phyloP scores from a whole-genome alignment of 2,113 vertebrate species.

The Lepus americanus region DNA sequence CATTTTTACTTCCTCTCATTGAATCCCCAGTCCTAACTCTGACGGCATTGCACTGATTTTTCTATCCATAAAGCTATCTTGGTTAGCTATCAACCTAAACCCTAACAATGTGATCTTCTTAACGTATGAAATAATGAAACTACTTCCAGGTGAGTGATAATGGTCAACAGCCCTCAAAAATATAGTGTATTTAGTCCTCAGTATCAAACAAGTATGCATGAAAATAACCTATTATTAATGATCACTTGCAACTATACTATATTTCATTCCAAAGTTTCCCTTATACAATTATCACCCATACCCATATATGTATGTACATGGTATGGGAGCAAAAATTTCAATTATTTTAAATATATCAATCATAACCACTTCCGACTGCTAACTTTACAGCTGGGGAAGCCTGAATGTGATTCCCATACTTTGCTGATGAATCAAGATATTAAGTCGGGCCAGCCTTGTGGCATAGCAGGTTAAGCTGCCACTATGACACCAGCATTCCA shows the following conservation, averaged over 20 bases:
- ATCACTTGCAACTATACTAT: background rate
- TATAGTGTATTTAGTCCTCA: background rate
- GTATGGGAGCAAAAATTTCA: background rate
- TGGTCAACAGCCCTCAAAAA: background rate
- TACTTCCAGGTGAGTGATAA: background rate
- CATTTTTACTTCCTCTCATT: background rate
- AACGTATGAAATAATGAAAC: background rate
- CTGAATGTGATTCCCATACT: background rate
- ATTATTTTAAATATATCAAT: background rate
- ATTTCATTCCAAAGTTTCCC: conserved; percentile 1
- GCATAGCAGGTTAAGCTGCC: too few relatives aligned
- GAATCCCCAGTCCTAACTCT: background rate
- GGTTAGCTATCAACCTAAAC: background rate
- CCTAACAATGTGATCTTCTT: background rate
- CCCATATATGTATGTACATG: background rate
- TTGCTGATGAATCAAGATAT: background rate
- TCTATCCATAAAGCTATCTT: background rate
- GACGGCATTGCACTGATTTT: background rate
- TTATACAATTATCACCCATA: background rate
- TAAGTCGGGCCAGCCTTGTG: too few relatives aligned
- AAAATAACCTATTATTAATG: conserved; percentile 41
- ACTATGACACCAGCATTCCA: too few relatives aligned
- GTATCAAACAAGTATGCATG: background rate
- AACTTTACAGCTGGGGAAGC: background rate
- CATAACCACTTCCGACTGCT: background rate